Conservation (phyloP, 2,888 invertebrate genomes). For the Noctua janthina region DNA sequence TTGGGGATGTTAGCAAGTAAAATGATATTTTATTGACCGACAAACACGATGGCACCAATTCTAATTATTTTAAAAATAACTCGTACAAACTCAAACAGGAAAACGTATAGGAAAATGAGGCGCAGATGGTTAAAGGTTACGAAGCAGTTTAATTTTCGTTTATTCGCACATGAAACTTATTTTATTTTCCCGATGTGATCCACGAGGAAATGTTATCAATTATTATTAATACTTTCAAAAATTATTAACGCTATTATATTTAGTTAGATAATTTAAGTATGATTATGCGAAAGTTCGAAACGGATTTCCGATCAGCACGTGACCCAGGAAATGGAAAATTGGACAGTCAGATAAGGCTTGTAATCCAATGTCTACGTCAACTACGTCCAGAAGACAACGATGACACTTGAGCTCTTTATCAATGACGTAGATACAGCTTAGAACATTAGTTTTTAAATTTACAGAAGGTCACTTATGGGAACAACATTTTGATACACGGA, state of each 20-base stretch:
- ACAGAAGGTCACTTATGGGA: constrained; percentile 61
- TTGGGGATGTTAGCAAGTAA: constrained; percentile 16
- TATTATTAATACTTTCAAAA: neutral
- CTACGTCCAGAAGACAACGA: constrained; percentile 8
- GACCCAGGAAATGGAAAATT: constrained; percentile 42
- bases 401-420: constrained; percentile 32
- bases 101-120: neutral
- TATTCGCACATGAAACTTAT: neutral
- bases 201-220: neutral
- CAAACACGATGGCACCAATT: neutral
- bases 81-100: neutral
- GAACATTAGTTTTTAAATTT: constrained; percentile 10
- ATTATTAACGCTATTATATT: neutral
- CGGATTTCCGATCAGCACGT: constrained; percentile 20
- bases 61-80: constrained; percentile 14
- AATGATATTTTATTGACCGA: constrained; percentile 18
- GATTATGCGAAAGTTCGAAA: neutral
- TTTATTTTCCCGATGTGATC: neutral
- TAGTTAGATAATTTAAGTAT: neutral
- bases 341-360: neutral
- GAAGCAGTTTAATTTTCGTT: neutral
- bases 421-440: constrained; percentile 39
- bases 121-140: neutral
- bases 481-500: constrained; percentile 49
- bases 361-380: constrained; percentile 32